phyloP scores from a whole-genome alignment of 2,888 invertebrate species.

The Tetheella fluctuosa region DNA sequence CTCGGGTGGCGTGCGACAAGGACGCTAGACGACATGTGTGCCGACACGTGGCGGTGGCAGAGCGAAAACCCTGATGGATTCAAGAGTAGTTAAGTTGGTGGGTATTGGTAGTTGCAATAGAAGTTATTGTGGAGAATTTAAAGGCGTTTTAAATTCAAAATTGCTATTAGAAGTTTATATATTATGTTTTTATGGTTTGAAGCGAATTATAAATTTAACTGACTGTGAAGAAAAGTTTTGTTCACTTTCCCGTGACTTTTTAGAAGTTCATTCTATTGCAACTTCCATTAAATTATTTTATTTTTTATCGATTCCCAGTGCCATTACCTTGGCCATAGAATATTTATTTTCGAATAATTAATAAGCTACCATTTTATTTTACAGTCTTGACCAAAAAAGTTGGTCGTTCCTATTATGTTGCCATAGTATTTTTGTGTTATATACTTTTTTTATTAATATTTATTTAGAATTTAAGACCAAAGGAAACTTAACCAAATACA shows the following conservation, averaged over 20 bases:
- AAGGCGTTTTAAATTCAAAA: no score
- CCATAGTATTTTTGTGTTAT: slow-evolving; percentile 44
- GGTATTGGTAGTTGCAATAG: background rate
- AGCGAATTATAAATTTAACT: no score
- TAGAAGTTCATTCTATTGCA: background rate
- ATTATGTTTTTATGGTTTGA: background rate
- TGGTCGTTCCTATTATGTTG: slow-evolving; percentile 56
- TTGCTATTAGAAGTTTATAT: background rate
- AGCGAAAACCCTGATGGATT: slow-evolving; percentile 91
- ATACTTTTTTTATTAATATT: slow-evolving; percentile 23
- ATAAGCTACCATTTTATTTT: slow-evolving; percentile 26
- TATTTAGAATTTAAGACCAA: slow-evolving; percentile 36
- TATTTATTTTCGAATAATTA: slow-evolving; percentile 23
- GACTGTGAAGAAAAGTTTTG: no score
- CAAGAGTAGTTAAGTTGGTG: slow-evolving; percentile 24
- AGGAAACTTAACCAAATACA: slow-evolving; percentile 37
- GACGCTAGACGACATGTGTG: slow-evolving; percentile 92
- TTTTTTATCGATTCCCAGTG: slow-evolving; percentile 18
- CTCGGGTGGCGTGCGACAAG: slow-evolving; percentile 93
- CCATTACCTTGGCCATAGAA: slow-evolving; percentile 22
- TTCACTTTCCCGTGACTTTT: background rate
- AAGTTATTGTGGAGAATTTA: background rate
- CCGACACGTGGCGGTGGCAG: slow-evolving; percentile 95
- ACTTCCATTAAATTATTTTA: background rate
- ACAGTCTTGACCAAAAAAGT: slow-evolving; percentile 14